Evolutionary conservation across 2,113 vertebrate species (phyloP), one percentile per base, ranked within the genome.

Genomic region (Gambusia holbrooki): DNA sequence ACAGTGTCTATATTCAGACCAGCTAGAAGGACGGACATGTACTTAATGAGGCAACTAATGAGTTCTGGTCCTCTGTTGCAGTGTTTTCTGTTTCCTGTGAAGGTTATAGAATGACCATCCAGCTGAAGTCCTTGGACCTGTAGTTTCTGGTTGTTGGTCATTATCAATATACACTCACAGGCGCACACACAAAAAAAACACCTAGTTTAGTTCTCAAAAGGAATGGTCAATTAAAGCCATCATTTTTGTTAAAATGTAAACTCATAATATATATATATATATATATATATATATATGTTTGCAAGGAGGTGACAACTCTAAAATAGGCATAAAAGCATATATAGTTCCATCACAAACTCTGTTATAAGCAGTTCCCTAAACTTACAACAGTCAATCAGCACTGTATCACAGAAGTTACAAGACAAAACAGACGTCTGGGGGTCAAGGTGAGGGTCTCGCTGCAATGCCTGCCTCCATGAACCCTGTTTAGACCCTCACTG

Each of bases 41-140:
- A 84, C 85, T 88, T 90, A 92, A 92, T 90, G 86, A 93, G 84
- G 74, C 87, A 67, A 66, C 84, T 93, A 92, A 92, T 92, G 89
- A 92, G 69, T 90, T 91, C 73, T 86, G 82, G 74, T 87, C 80
- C 84, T 83, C 84, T 88, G 84, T 75, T 88, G 51, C 78, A 29
- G 66, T 4, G n/a, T 84, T 70, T 67, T 61, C 60, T 58, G 29
- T 68, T 69, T 81, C 61, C 77, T 84, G 61, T 30, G 19, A 27
- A 74, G 78, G 79, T 92, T 70, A 37, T 37, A 80, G 84, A 35
- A 69, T 51, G 15, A 77, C 74, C 69, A 69, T 86, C 88, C 73
- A 77, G 69, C 67, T 70, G 13, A 69, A 81, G 62, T 73, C 72
- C 40, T 37, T 15, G 62, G 76, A 77, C 81, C 80, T 79, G 22